phyloP scores from a whole-genome alignment of 2,797 vertebrate species.

The Vespertilio murinus region DNA sequence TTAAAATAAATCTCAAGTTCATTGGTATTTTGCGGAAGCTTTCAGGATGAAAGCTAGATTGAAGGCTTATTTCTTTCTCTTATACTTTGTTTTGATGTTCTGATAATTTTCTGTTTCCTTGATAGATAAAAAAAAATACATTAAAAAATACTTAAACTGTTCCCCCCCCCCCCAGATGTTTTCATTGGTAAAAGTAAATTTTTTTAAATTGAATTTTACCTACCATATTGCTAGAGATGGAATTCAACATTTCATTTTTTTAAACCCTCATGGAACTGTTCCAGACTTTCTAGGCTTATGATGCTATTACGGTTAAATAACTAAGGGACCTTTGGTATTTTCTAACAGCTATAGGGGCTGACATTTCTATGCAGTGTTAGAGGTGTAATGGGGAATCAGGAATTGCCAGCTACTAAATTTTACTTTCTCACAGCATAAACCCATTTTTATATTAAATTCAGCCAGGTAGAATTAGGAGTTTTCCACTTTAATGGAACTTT shows the following conservation, averaged over 20 bases:
- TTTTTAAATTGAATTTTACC: background rate
- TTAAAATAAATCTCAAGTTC: background rate
- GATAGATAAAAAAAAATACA: background rate
- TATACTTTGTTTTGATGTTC: background rate
- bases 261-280: background rate
- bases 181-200: background rate
- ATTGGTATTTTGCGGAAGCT: background rate
- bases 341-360: background rate
- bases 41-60: background rate
- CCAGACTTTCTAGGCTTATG: background rate
- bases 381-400: background rate
- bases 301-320: background rate
- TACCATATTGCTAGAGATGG: background rate
- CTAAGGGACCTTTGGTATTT: background rate
- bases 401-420: background rate
- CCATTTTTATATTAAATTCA: background rate
- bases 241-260: background rate
- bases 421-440: background rate
- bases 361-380: background rate
- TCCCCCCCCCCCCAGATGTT: constrained; percentile 32
- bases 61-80: background rate
- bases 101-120: background rate
- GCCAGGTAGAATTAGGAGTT: background rate
- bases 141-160: background rate
- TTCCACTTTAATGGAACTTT: background rate